phyloP scores from a whole-genome alignment of 2,113 vertebrate genomes.

The Myanophis thanlyinensis region DNA sequence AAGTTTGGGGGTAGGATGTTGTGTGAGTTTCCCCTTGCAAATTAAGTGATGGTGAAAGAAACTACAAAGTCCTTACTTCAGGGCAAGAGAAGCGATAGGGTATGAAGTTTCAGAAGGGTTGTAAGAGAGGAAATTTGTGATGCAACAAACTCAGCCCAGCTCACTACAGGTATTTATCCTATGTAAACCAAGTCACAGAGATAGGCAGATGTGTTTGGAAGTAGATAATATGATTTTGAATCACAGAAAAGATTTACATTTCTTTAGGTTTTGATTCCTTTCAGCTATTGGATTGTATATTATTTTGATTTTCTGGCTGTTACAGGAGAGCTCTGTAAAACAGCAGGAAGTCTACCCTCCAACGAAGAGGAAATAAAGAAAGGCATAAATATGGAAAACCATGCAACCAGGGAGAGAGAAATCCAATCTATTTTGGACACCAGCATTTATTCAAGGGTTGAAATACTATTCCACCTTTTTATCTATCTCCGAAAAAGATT shows the following conservation, averaged over 20 bases:
- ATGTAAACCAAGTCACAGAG: not conserved
- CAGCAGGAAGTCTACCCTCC: not conserved
- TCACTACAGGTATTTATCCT: not conserved
- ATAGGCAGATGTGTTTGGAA: not conserved
- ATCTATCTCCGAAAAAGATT: not conserved
- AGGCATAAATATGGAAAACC: not conserved
- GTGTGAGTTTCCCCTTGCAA: not conserved
- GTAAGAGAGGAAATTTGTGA: not conserved
- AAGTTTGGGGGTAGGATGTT: not conserved
- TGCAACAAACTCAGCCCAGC: not conserved
- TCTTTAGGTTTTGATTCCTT: not conserved
- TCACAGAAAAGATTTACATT: not conserved
- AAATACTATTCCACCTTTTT: constrained; percentile 31
- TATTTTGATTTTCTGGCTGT: not conserved
- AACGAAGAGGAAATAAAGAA: not conserved
- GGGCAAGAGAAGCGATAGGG: not conserved
- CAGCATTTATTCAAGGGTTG: constrained; percentile 10
- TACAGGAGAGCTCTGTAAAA: not conserved
- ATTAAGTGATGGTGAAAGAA: not conserved
- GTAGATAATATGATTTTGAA: not conserved
- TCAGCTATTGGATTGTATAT: not conserved
- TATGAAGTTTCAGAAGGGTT: not conserved
- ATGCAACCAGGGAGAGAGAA: not conserved
- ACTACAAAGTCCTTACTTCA: not conserved
- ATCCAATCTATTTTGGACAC: constrained; percentile 3